Evolutionary conservation across 2,113 vertebrate species (phyloP).

Genomic region (Sinocyclocheilus anshuiensis): DNA sequence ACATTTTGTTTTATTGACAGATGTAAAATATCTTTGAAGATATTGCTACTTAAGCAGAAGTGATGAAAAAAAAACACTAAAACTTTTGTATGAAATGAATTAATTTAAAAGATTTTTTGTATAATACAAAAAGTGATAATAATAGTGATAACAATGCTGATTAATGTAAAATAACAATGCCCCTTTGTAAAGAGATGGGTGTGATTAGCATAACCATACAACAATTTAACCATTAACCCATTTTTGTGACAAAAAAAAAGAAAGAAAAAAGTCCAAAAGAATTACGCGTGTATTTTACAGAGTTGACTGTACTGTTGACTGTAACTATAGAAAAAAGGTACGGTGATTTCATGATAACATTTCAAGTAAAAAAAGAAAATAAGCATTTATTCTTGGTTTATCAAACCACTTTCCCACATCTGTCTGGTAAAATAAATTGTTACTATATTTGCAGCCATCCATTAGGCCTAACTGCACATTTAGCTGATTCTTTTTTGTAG

Average conservation of each 20-base stretch:
- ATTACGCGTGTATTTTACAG: too few species aligned
- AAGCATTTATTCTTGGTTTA: neutral
- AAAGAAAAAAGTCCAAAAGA: neutral
- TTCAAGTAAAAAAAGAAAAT: neutral
- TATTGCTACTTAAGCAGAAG: neutral
- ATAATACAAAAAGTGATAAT: neutral
- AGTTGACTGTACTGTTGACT: too few species aligned
- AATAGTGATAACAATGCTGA: neutral
- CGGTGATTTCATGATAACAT: neutral
- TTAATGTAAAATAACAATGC: neutral
- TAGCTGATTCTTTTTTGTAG: neutral
- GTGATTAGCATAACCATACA: too few species aligned
- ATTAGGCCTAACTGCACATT: neutral
- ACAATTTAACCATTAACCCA: neutral
- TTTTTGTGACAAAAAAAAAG: neutral
- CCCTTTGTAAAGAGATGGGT: neutral
- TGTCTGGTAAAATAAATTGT: neutral
- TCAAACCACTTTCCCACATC: neutral
- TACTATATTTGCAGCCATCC: neutral
- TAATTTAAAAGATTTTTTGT: neutral
- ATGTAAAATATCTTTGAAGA: neutral
- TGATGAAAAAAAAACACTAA: neutral
- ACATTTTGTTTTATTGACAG: neutral
- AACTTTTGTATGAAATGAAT: neutral
- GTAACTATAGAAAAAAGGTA: neutral